Conservation (phyloP, 2,113 vertebrate species). For the Arvicanthis niloticus region DNA sequence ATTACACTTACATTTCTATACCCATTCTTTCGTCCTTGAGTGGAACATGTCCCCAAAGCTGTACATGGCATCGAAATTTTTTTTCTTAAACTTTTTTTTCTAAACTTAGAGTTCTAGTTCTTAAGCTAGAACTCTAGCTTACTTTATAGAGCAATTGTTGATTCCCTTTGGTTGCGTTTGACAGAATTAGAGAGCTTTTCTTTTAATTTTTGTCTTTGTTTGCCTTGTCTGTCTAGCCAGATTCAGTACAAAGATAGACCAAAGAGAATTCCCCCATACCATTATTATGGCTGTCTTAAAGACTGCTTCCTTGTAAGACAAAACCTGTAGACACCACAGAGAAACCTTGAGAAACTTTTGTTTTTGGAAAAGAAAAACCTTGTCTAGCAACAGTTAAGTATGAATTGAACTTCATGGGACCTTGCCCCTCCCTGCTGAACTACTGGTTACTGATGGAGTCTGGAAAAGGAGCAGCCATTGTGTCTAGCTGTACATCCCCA, state of each 20-base stretch:
- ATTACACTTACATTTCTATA: neutral
- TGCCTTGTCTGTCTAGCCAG: slow-evolving; percentile 62
- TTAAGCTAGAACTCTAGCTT: slow-evolving; percentile 15
- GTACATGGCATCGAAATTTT: slow-evolving; percentile 14
- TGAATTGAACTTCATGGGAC: neutral
- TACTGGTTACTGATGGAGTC: neutral
- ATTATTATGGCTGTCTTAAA: slow-evolving; percentile 55
- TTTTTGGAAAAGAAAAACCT: slow-evolving; percentile 60
- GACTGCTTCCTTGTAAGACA: slow-evolving; percentile 41
- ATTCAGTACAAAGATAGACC: slow-evolving; percentile 43
- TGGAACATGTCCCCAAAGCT: slow-evolving; percentile 44
- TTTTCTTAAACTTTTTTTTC: slow-evolving; percentile 41
- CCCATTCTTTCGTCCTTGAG: slow-evolving; percentile 44
- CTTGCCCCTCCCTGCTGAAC: neutral
- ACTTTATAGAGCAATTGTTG: neutral
- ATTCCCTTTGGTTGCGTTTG: slow-evolving; percentile 30
- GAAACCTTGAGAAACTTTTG: slow-evolving; percentile 65
- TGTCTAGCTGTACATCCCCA: too few relatives aligned
- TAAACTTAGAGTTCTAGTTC: too few relatives aligned
- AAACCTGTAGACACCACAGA: slow-evolving; percentile 54
- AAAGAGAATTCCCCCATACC: slow-evolving; percentile 61
- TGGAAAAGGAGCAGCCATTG: neutral
- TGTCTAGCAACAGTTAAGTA: neutral
- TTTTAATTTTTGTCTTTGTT: neutral
- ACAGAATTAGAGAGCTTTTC: neutral